These are phyloP conservation scores for silkworm (Bombyx mori) DNA, from an alignment of 1,140 invertebrate genomes.

Conservation along the genomic window DNA sequence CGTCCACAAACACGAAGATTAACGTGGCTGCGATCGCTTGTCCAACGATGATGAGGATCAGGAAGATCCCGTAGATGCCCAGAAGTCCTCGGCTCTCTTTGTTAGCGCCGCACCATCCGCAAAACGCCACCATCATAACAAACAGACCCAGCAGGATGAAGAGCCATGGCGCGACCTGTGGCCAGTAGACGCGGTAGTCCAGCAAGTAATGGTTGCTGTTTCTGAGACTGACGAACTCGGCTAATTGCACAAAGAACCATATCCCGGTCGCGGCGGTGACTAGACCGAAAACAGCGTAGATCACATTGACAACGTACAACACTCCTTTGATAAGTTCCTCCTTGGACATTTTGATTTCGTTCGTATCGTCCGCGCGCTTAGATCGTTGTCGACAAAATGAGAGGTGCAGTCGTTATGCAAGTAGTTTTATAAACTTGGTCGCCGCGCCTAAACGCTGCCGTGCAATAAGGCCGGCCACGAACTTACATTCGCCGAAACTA, in stretches of 20 bases:
- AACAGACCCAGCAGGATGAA: slow-evolving; percentile 56
- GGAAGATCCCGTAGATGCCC: slow-evolving; percentile 49
- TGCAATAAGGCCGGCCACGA: slow-evolving; percentile 19
- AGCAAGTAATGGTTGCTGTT: slow-evolving; percentile 61
- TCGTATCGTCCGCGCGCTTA: slow-evolving; percentile 26
- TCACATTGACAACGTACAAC: slow-evolving; percentile 52
- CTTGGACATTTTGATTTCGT: slow-evolving; percentile 37
- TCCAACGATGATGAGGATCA: slow-evolving; percentile 45
- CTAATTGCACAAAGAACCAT: slow-evolving; percentile 62
- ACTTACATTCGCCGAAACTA: slow-evolving; percentile 3
- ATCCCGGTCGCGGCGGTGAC: slow-evolving; percentile 54
- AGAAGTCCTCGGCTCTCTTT: slow-evolving; percentile 52
- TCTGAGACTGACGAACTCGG: slow-evolving; percentile 51
- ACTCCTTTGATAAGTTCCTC: slow-evolving; percentile 51
- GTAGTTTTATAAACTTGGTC: slow-evolving; percentile 46
- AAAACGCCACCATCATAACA: slow-evolving; percentile 54
- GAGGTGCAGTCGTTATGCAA: slow-evolving; percentile 36
- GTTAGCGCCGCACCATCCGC: slow-evolving; percentile 55
- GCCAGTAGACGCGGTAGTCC: slow-evolving; percentile 64
- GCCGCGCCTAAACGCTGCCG: slow-evolving; percentile 20
- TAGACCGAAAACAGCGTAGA: slow-evolving; percentile 57
- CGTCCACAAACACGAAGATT: slow-evolving; percentile 61
- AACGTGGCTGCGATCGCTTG: slow-evolving; percentile 50
- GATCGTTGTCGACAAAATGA: slow-evolving; percentile 44
- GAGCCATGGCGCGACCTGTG: slow-evolving; percentile 62